A percentile compares a stretch with the other conserved stretches of the same genome.
phyloP scores from a whole-genome alignment of 1,140 invertebrate species.

The Drosophila punjabiensis region DNA sequence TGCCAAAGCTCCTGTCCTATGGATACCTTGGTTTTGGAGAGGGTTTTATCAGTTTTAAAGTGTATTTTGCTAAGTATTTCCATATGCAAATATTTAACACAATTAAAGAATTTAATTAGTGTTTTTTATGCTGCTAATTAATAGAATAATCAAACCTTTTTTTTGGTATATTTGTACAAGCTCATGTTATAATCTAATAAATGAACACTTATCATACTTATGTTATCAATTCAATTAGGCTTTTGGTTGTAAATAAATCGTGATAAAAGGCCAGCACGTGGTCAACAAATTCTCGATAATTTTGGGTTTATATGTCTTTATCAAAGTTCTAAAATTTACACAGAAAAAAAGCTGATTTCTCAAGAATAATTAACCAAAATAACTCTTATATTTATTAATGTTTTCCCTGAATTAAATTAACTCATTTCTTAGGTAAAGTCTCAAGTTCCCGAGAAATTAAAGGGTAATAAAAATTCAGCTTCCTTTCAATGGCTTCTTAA shows the following conservation, averaged over 20 bases:
- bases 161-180: not conserved
- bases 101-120: not conserved
- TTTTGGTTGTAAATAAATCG: constrained; percentile 11
- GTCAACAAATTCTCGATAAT: not conserved
- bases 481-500: not conserved
- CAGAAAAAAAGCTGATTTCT: not conserved
- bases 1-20: constrained; percentile 22
- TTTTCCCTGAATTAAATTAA: not conserved
- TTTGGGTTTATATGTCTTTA: not conserved
- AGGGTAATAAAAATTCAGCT: constrained; percentile 18
- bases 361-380: not conserved
- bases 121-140: not conserved
- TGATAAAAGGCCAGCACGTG: not conserved
- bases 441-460: not conserved
- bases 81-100: not conserved
- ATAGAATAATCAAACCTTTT: not conserved
- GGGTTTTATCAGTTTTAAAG: not conserved
- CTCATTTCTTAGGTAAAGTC: not conserved
- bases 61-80: not conserved
- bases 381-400: too few relatives aligned
- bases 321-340: not conserved
- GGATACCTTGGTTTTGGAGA: constrained; percentile 4
- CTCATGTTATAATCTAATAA: not conserved
- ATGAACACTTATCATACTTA: constrained; percentile 3
- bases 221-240: constrained; percentile 17